Base-by-base conservation (phyloP, 2,888 invertebrate genomes). In the Mesorhabditis spiculigera region DNA sequence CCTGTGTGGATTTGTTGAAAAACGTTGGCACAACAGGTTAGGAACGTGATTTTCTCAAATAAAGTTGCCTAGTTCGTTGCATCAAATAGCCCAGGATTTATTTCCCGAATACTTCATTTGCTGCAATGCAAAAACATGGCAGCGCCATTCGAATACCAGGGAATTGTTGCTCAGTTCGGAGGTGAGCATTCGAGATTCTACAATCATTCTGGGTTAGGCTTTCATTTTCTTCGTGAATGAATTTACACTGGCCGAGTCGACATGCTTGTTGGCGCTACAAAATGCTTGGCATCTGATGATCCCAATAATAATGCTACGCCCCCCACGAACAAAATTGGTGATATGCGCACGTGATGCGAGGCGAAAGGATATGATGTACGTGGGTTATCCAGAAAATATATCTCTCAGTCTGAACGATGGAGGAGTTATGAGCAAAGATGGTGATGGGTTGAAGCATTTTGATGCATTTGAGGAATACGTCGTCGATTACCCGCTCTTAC, bases 191-290 rank as follows among this genome's bases (percentile, higher is more conserved):
- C n/a, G n/a, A 50, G 58, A 50, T 50, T 50, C 58, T 61, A 66
- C 10, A 67, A 73, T 2, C 69, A 75, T 28, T 65, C 71, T 6
- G 73, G 74, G 78, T 3, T 75, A 77, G 41, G 74, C 69, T 13
- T 43, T 78, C 28, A 63, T 82, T 13, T 82, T 81, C 70, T 78
- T 80, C 67, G 75, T 81, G 50, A 82, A 79, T 62, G 78, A 79
- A 68, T 77, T 77, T 72, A 81, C 82, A 6, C 71, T 82, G 10
- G 73, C 72, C 3, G 79, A 82, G 68, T 16, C 43, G 8, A 75
- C 76, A n/a, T 81, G 79, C 65, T 74, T 81, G 3, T 70, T 77
- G 41, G 74, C 75, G 5, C 74, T 82, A 28, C 80, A 81, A 66
- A 10, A 75, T 58, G 80, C 80, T 6, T 82, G 79, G 78, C 73